Evolutionary conservation across 2,888 invertebrate species (phyloP), one percentile per base, ranked within the genome.

Genomic region (Hemaris fuciformis): DNA sequence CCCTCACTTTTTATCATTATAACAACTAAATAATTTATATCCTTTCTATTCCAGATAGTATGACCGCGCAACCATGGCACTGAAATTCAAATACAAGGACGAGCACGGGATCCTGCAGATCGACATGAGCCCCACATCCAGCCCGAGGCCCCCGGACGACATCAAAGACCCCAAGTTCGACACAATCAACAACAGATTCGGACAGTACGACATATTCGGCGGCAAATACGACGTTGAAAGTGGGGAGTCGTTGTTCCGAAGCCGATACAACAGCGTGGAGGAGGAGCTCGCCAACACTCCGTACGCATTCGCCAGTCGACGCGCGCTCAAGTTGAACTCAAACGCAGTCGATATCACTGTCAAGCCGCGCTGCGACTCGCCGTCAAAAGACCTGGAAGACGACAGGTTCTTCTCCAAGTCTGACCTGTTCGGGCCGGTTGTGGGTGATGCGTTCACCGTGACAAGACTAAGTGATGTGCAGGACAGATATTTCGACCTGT

Each of bases 201-300:
- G 82, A 0, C 84, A 85, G 8, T 91, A 89, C 86, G 91, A 92
- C 71, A 80, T 92, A 13, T 91, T 92, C 68, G 89, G 91, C 3
- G 87, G 85, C 18, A 88, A 89, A 62, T 91, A 91, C 69, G 89
- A 53, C 31, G 27, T 53, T 7, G 53, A 86, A 8, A 79, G 84
- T 63, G 83, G 78, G 77, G 84, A 80, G 68, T 91, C 92, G 23
- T 80, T 93, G 1, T 93, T 93, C 76, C 79, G 93, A 6, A 91
- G 90, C 65, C 83, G 93, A 3, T 91, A 92, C 87, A 93, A 93
- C 69, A 93, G 92, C 64, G 84, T 93, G 0, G 93, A 93, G 66
- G 90, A 92, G 63, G 93, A 93, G 31, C 74, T 93, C 0, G 92
- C 93, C 0, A 93, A 93, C 67, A 93, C 93, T 59, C 93, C 93